Evolutionary conservation across 2,888 invertebrate species (phyloP).

Genomic region (Athalia circularis): DNA sequence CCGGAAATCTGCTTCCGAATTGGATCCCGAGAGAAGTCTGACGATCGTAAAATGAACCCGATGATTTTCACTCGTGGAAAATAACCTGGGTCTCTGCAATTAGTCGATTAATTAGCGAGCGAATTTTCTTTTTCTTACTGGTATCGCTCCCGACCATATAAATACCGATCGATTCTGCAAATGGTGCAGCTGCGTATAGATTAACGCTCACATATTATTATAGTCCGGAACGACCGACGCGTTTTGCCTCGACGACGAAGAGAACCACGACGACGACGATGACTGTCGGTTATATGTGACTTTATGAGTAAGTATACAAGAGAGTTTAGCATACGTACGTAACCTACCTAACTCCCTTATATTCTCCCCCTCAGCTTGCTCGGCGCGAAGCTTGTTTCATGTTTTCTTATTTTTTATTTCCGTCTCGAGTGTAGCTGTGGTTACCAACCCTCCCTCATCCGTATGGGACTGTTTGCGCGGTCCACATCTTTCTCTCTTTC

Average conservation of each 20-base stretch:
- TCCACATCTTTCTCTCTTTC: not conserved
- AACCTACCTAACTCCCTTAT: not conserved
- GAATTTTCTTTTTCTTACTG: not conserved
- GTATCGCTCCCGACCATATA: not conserved
- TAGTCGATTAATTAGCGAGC: slow-evolving; percentile 44
- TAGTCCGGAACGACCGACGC: too few relatives aligned
- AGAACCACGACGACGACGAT: too few relatives aligned
- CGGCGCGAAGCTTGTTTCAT: not conserved
- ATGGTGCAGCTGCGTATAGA: too few relatives aligned
- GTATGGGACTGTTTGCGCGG: not conserved
- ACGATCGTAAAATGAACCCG: too few relatives aligned
- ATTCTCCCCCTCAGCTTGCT: not conserved
- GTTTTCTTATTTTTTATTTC: slow-evolving; percentile 16
- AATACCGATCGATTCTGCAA: not conserved
- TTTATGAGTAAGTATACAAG: too few relatives aligned
- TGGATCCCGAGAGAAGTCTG: too few relatives aligned
- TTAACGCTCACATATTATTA: too few relatives aligned
- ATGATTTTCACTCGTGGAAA: not conserved
- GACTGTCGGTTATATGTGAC: too few relatives aligned
- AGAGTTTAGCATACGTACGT: too few relatives aligned
- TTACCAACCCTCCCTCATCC: not conserved
- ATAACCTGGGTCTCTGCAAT: slow-evolving; percentile 33
- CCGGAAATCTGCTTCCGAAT: too few relatives aligned
- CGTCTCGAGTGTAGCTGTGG: slow-evolving; percentile 4
- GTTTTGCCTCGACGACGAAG: too few relatives aligned